phyloP scores from a whole-genome alignment of 2,113 vertebrate genomes.

The Spizaetus ornatus region DNA sequence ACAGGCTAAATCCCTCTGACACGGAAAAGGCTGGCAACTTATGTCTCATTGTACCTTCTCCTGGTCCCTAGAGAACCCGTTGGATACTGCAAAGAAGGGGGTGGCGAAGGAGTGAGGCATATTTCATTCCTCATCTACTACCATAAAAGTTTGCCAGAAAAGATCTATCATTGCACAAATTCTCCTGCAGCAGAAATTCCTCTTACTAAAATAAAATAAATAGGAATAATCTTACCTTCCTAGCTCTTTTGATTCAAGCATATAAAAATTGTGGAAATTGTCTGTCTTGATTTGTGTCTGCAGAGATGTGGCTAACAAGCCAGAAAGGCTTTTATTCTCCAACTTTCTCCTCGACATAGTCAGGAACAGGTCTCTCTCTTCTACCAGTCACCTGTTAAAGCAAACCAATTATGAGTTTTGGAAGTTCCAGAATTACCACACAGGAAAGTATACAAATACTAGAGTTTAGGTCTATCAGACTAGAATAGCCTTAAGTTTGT shows the following conservation, averaged over 20 bases:
- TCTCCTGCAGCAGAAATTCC: neutral
- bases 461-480: neutral
- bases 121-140: neutral
- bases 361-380: neutral
- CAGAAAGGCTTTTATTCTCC: constrained; percentile 81
- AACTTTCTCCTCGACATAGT: constrained; percentile 80
- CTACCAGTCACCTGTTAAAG: constrained; percentile 11
- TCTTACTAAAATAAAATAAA: neutral
- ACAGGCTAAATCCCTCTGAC: neutral
- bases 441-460: neutral
- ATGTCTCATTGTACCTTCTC: neutral
- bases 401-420: neutral
- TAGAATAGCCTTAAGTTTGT: neutral
- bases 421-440: neutral
- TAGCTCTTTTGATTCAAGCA: constrained; percentile 81
- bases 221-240: constrained; percentile 80
- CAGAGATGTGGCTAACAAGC: constrained; percentile 79
- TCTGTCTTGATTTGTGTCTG: constrained; percentile 84
- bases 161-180: neutral
- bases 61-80: neutral
- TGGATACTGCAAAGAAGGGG: neutral
- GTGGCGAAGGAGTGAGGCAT: neutral
- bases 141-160: neutral
- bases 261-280: constrained; percentile 80
- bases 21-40: neutral